Base-by-base conservation (phyloP, 1,140 invertebrate species). In the Catajapyx aquilonaris region DNA sequence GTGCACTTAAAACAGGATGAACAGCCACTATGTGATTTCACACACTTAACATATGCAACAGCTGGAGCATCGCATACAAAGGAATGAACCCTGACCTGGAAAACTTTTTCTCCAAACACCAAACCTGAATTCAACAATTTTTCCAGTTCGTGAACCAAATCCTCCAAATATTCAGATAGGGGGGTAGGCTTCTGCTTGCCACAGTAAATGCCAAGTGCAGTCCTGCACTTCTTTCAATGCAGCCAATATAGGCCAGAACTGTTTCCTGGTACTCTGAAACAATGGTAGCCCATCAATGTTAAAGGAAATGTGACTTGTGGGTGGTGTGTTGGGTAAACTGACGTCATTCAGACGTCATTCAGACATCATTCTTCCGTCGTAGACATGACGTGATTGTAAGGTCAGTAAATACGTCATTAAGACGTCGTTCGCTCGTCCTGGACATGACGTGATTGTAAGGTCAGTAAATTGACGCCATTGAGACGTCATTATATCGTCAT, bases 231-330 rank as follows among this genome's bases (percentile, higher is more conserved):
- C 13, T 28, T 28, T 28, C 7, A 28, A 9, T 28, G 7, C 13
- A 28, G 7, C 23, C 13, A 28, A 28, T 28, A 28, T 28, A 13
- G 23, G 23, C 23, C 23, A 28, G n/a, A 28, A 28, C 23, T 28
- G 23, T 28, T 28, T 28, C 7, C 7, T 9, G n/a, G 7, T 28
- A 28, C 23, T 28, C 13, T 28, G 7, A 28, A 28, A 28, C 7
- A 28, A 9, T 9, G 23, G 23, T 28, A 28, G n/a, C 13, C 23
- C 23, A 28, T 28, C 23, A 33, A 33, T 33, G 32, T 33, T 33
- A 33, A 33, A n/a, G n/a, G n/a, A n/a, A n/a, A n/a, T n/a, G n/a
- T n/a, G n/a, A n/a, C n/a, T n/a, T n/a, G n/a, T n/a, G n/a, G n/a
- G n/a, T n/a, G n/a, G n/a, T n/a, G n/a, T n/a, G n/a, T n/a, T n/a